Evolutionary conservation across 2,888 invertebrate species (phyloP), one percentile per base, ranked within the genome.

Genomic region (Xestia c-nigrum): DNA sequence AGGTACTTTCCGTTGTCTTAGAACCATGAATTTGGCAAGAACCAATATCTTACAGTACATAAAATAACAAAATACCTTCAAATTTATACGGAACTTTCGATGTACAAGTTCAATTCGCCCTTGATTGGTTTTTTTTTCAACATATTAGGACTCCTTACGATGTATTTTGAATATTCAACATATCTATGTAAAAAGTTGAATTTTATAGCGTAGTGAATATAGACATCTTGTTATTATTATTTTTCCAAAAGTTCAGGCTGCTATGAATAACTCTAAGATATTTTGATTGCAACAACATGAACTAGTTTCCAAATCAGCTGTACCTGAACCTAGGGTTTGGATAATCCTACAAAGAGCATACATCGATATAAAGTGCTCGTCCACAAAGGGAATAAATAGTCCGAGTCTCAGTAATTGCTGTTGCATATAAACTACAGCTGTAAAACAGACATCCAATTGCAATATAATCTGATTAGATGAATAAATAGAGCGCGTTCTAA

Each of bases 341-440:
- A 72, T 69, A 72, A 72, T 47, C 47, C 65, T 72, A 74, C 43
- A 70, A 74, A 50, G 78, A 81, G 81, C 82, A 85, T 88, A 84
- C 5, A 86, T 66, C 63, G 70, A 78, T 72, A 85, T 87, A 88
- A 67, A 76, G n/a, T 43, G 16, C 19, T 77, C 14, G 24, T 64
- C 40, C 47, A n/a, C 55, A 61, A 10, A 67, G 10, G 38, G 31
- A 50, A 57, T 31, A 57, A 50, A 57, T 31, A 57, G 21, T 12
- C 14, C 9, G 21, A 19, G n/a, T 24, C 31, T 12, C 9, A 66
- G 43, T 43, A 19, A n/a, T n/a, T 59, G 7, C 1, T 67, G 5
- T 38, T 46, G 19, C 19, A 1, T 31, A 31, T 31, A 31, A 67
- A 31, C 67, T 43, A 31, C 7, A 19, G 19, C 24, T 43, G 7